Evolutionary conservation across 2,888 invertebrate genomes (phyloP).

Genomic region (Buathra laborator): DNA sequence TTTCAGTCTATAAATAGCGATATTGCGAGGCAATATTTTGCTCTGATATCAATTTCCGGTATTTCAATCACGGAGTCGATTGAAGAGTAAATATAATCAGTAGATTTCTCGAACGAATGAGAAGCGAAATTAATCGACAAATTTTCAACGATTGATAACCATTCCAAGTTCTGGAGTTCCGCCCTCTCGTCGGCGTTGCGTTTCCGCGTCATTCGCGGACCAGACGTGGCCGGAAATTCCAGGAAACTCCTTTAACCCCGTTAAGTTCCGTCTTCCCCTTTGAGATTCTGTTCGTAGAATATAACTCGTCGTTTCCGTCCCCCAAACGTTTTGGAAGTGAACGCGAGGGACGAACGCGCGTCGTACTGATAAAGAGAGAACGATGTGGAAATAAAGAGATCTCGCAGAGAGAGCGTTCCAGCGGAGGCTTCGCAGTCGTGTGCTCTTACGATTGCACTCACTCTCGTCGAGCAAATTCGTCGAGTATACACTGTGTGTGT

Average conservation of each 20-base stretch:
- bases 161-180: slow-evolving; percentile 11
- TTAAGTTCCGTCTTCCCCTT: background rate
- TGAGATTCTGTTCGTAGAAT: background rate
- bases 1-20: background rate
- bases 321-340: slow-evolving; percentile 13
- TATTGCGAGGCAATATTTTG: background rate
- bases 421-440: background rate
- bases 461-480: slow-evolving; percentile 49
- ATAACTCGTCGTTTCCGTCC: slow-evolving; percentile 27
- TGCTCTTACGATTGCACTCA: slow-evolving; percentile 47
- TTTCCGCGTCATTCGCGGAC: slow-evolving; percentile 44
- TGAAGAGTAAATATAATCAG: background rate
- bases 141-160: background rate
- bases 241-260: slow-evolving; percentile 43
- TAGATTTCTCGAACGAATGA: background rate
- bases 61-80: background rate
- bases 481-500: slow-evolving; percentile 15
- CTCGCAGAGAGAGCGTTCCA: slow-evolving; percentile 4
- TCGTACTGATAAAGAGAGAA: slow-evolving; percentile 3
- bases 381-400: background rate
- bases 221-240: slow-evolving; percentile 62
- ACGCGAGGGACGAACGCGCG: background rate
- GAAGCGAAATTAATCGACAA: slow-evolving; percentile 12
- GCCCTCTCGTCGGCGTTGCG: slow-evolving; percentile 28
- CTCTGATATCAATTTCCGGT: slow-evolving; percentile 15